Evolutionary conservation across 64 coral and sea anemone genomes (phyloP).

Genomic region (Catalaphyllia jardinei): DNA sequence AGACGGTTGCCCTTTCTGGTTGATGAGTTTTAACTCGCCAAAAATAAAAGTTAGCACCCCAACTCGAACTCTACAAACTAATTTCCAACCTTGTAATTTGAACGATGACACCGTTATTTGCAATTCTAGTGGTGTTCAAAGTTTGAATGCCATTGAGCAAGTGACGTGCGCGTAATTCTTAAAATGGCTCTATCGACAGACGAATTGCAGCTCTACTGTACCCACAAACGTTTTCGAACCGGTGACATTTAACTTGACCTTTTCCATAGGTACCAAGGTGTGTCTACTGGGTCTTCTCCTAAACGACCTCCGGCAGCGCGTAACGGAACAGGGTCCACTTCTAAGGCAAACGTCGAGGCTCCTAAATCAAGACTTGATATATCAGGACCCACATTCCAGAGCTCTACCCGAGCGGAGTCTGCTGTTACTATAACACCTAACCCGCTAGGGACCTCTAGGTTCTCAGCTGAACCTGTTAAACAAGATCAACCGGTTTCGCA

Average conservation of each 20-base stretch:
- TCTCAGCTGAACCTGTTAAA: neutral
- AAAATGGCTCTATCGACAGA: too few species aligned
- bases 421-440: constrained; percentile 47
- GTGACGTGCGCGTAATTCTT: too few species aligned
- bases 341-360: neutral
- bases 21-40: too few species aligned
- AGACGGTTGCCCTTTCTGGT: too few species aligned
- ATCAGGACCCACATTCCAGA: constrained; percentile 48
- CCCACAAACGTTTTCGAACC: neutral
- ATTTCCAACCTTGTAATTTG: too few species aligned
- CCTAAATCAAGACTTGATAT: constrained; percentile 36
- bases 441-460: neutral
- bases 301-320: neutral
- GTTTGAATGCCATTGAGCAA: too few species aligned
- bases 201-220: too few species aligned
- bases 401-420: constrained; percentile 15
- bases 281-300: constrained; percentile 51
- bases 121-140: too few species aligned
- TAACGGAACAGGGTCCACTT: neutral
- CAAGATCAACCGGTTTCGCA: constrained; percentile 1
- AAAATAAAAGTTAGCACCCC: too few species aligned
- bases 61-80: too few species aligned
- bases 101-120: too few species aligned
- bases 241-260: neutral
- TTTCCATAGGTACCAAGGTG: constrained; percentile 52